Evolutionary conservation across 2,888 invertebrate species (phyloP), one percentile per base, ranked within the genome.

Genomic region (Xestobium rufovillosum): DNA sequence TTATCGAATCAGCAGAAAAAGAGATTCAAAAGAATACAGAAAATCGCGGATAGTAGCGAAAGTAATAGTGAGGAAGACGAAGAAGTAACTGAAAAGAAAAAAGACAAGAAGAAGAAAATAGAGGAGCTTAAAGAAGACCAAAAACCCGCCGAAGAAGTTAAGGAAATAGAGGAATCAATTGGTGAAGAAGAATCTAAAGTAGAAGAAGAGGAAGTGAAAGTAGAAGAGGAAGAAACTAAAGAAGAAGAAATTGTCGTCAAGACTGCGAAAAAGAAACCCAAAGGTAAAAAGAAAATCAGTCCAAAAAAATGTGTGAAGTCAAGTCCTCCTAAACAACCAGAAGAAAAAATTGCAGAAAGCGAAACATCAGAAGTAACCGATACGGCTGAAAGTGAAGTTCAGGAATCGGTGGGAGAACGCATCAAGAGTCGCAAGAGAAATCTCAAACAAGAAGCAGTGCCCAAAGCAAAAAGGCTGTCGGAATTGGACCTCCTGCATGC

Each of bases 401-500:
- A 35, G 10, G 38, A 34, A 4, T 47, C 44, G 11, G 49, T 49
- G 1, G 48, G 53, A 4, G 56, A 51, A 37, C 43, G 53, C 45
- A 53, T 45, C 33, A 52, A 56, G 36, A 50, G 43, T 26, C 44
- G 52, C 9, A 53, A 41, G 40, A 42, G 52, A 33, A 36, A 14
- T 11, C 31, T 42, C 14, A 32, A 34, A 26, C 38, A 27, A 4
- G 58, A 55, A 17, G 50, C 54, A 12, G 57, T 57, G 27, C 6
- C 6, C 6, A n/a, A 46, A 48, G 29, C 10, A 6, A 12, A 14
- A 13, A 4, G 15, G 4, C 52, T 63, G 33, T 70, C 69, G 36
- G 81, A 81, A 51, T 55, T 83, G 31, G 72, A 76, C 50, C 69
- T 71, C 57, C 63, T 83, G 2, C 81, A 81, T 47, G 76, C 78